Base-by-base conservation (phyloP, 2,113 vertebrate genomes). In the Eidolon helvum region DNA sequence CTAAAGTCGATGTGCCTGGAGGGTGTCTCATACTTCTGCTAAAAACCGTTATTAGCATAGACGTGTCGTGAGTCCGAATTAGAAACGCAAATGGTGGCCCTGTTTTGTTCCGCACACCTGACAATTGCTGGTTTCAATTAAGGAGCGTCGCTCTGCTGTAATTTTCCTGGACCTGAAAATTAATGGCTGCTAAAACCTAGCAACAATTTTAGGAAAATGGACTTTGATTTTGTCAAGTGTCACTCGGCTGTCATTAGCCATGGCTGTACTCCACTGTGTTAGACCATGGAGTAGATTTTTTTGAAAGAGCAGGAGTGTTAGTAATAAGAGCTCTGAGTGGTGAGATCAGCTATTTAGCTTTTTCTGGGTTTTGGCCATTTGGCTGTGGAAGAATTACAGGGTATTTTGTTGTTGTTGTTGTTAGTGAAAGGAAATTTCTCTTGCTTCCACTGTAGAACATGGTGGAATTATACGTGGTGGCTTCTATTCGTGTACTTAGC, bases 301-400 rank as follows among this genome's bases (percentile, higher is more conserved):
- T 35, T 72, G 61, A 85, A 85, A 84, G 63, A 82, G 80, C 53
- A 15, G 65, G 69, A 53, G 16, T 57, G 77, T 85, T 53, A 59
- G 30, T 48, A 48, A 79, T 30, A 19, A 21, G 61, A 96, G 91
- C 66, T 91, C 77, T 90, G 57, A 77, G 45, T 3, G 30, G 35
- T 2, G 1, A n/a, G 45, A 11, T 71, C 77, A 48, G 86, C 50
- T 86, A 59, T 63, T 92, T 57, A 61, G 57, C 53, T 43, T 38
- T 80, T 65, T 43, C 74, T 86, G 50, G 30, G 48, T 35, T n/a
- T 92, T 66, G 21, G 61, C 86, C 87, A 30, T 72, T 93, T 87
- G 88, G 71, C 43, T 94, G 68, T 10, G 53, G 91, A 95, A 93
- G 85, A 96, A 97, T 95, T 91, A 87, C 7, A 38, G 68, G 43